Conservation (phyloP, 2,797 vertebrate genomes). For the Rhabdomys pumilio region DNA sequence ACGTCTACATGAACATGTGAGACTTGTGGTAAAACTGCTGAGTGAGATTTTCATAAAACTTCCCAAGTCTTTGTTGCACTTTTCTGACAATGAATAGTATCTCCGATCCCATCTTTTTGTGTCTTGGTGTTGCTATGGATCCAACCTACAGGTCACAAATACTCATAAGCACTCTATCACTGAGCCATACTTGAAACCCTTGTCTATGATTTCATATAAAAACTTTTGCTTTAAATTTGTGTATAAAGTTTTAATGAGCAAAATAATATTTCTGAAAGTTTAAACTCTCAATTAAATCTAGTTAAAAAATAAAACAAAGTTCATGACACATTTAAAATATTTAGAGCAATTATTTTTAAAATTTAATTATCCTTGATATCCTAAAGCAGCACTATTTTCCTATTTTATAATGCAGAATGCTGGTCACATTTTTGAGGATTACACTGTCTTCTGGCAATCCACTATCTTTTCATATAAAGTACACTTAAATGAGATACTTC, state of each 20-base stretch:
- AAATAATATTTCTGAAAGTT: conserved; percentile 68
- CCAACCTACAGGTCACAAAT: neutral
- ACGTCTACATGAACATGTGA: conserved; percentile 54
- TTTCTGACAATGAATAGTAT: conserved; percentile 55
- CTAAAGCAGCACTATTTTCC: conserved; percentile 90
- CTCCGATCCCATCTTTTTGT: conserved; percentile 32
- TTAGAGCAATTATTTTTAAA: conserved; percentile 77
- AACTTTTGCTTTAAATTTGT: conserved; percentile 59
- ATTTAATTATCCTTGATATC: conserved; percentile 83
- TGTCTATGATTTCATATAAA: conserved; percentile 62
- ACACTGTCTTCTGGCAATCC: conserved; percentile 84
- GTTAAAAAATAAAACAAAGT: conserved; percentile 72
- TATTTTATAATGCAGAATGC: conserved; percentile 89
- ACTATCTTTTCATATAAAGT: conserved; percentile 84
- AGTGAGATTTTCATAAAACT: conserved; percentile 62
- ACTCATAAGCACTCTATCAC: neutral
- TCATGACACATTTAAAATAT: conserved; percentile 71
- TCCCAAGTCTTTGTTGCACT: conserved; percentile 49
- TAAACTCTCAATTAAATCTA: conserved; percentile 71
- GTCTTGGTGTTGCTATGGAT: neutral
- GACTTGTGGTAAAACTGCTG: conserved; percentile 47
- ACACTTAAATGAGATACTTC: conserved; percentile 85
- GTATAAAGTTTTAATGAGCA: conserved; percentile 66
- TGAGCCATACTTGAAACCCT: neutral
- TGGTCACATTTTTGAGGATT: conserved; percentile 86